Conservation (phyloP, 37 sponge, comb jelly and placozoan genomes). For the Theonella swinhoei region DNA sequence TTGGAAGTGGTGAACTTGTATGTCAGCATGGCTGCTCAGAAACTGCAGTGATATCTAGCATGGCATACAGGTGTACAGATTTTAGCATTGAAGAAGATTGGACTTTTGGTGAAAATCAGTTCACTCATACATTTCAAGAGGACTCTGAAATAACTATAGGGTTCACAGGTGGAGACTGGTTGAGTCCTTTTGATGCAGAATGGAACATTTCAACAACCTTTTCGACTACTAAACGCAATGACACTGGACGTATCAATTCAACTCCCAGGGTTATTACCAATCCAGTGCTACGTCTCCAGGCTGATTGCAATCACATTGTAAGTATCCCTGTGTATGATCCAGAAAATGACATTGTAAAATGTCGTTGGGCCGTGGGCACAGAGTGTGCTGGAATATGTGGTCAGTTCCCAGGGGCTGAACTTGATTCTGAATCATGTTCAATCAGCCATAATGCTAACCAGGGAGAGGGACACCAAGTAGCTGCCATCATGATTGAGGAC, state of each 20-base stretch:
- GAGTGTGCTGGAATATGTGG: conserved; percentile 61
- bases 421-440: conserved; percentile 19
- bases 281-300: conserved; percentile 48
- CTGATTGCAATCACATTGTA: conserved; percentile 58
- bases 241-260: conserved; percentile 62
- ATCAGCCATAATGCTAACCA: conserved; percentile 23
- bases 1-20: neutral
- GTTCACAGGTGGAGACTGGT: too few relatives aligned
- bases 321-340: conserved; percentile 32
- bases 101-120: conserved; percentile 35
- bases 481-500: conserved; percentile 49
- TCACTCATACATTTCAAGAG: conserved; percentile 17
- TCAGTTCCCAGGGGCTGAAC: conserved; percentile 40
- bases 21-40: conserved; percentile 37
- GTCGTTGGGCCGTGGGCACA: conserved; percentile 37
- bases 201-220: too few relatives aligned
- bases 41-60: neutral
- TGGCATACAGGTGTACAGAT: conserved; percentile 45
- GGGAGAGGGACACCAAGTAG: conserved; percentile 22
- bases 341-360: conserved; percentile 38
- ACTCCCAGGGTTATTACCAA: conserved; percentile 56
- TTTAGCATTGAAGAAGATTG: conserved; percentile 54
- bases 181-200: too few relatives aligned
- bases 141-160: too few relatives aligned
- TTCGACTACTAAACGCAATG: too few relatives aligned